Percentiles rank a stretch among this genome's conserved stretches.
These are phyloP conservation scores for Chironomus tentans DNA, from an alignment of 2,888 invertebrate genomes.

Conservation along the genomic window DNA sequence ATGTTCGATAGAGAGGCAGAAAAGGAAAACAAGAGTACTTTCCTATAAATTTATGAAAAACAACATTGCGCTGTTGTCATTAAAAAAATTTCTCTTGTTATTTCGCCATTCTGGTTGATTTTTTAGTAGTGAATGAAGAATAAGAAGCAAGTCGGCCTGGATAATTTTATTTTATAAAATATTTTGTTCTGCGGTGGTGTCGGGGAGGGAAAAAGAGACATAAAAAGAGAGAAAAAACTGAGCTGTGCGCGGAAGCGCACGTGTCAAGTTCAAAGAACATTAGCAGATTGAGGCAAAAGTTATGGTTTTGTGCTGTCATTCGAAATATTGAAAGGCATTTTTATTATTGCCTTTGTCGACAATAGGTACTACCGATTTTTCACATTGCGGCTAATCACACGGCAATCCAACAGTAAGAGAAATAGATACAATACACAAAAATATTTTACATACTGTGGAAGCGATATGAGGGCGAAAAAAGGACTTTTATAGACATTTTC, in stretches of 20 bases:
- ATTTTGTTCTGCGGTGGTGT: neutral
- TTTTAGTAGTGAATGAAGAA: neutral
- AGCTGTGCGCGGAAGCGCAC: conserved; percentile 18
- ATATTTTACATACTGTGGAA: neutral
- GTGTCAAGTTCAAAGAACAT: conserved; percentile 24
- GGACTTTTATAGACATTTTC: neutral
- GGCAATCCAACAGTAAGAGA: neutral
- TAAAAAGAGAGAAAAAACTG: neutral
- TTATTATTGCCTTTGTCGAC: neutral
- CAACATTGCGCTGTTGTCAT: conserved; percentile 22
- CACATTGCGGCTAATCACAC: neutral
- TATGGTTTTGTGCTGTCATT: conserved; percentile 23
- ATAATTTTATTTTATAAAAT: neutral
- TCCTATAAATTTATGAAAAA: conserved; percentile 7
- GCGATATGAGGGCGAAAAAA: neutral
- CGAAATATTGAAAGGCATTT: conserved; percentile 15
- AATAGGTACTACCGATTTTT: neutral
- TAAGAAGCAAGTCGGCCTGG: neutral
- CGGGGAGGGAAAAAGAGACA: neutral
- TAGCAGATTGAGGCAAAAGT: conserved; percentile 25
- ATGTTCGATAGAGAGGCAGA: neutral
- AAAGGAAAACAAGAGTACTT: neutral
- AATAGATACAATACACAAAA: neutral
- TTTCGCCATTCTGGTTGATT: conserved; percentile 17
- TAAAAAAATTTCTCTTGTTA: neutral